phyloP scores from a whole-genome alignment of 2,888 invertebrate genomes.

The Eudiplozoon nipponicum region DNA sequence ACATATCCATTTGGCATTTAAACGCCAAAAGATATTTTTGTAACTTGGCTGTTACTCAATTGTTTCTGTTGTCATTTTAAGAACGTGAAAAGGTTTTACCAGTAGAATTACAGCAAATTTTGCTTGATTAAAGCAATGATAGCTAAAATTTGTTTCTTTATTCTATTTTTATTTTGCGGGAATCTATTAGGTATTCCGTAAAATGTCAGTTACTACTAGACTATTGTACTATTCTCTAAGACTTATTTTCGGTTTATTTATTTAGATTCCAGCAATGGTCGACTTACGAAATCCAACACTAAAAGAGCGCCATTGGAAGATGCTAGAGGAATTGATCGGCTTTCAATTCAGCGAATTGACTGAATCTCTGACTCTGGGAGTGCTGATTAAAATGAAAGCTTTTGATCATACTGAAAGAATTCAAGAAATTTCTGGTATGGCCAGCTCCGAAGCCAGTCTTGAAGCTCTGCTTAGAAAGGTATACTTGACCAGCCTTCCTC shows the following conservation, averaged over 20 bases:
- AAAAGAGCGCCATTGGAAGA: conserved; percentile 49
- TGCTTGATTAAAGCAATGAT: background rate
- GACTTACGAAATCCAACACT: conserved; percentile 47
- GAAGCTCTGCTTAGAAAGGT: conserved; percentile 47
- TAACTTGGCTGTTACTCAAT: too few relatives aligned
- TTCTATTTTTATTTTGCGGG: background rate
- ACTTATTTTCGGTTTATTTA: conserved; percentile 5
- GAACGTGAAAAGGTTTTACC: too few relatives aligned
- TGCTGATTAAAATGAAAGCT: conserved; percentile 40
- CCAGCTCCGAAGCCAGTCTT: conserved; percentile 51
- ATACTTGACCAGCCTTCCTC: conserved; percentile 10
- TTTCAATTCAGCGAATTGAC: conserved; percentile 34
- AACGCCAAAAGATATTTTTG: too few relatives aligned
- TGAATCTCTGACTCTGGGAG: conserved; percentile 35
- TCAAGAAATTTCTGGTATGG: conserved; percentile 53
- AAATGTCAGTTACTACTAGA: too few relatives aligned
- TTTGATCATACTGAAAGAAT: conserved; percentile 42
- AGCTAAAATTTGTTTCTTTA: background rate
- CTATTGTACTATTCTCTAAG: too few relatives aligned
- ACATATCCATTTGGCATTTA: too few relatives aligned
- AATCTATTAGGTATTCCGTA: too few relatives aligned
- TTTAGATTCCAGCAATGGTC: conserved; percentile 37
- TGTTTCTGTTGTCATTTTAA: too few relatives aligned
- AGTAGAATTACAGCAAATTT: too few relatives aligned
- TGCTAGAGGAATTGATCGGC: conserved; percentile 41